Conservation (phyloP, 2,888 invertebrate species). For the Nephrocerus scutellatus region DNA sequence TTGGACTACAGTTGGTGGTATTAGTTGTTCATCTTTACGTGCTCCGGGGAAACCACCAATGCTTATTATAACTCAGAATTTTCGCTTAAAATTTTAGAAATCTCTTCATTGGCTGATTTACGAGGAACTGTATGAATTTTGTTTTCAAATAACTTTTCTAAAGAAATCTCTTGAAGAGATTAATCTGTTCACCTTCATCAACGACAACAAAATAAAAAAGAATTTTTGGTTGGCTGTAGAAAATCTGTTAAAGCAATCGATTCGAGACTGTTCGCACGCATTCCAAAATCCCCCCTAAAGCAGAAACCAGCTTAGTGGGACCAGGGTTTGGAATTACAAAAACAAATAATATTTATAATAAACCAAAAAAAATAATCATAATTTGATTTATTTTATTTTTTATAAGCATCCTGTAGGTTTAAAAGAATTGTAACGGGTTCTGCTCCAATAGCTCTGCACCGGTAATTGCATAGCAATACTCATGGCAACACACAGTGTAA, state of each 20-base stretch:
- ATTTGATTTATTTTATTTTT: too few relatives aligned
- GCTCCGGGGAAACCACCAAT: constrained; percentile 51
- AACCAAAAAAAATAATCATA: too few relatives aligned
- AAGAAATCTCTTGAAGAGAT: constrained; percentile 43
- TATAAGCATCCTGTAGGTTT: too few relatives aligned
- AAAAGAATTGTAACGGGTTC: too few relatives aligned
- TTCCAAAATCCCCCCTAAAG: too few relatives aligned
- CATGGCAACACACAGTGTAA: too few relatives aligned
- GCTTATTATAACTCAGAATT: constrained; percentile 51
- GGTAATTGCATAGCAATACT: too few relatives aligned
- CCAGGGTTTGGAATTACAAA: too few relatives aligned
- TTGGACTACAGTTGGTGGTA: constrained; percentile 36
- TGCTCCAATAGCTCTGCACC: too few relatives aligned
- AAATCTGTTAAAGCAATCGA: constrained; percentile 45
- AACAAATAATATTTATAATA: too few relatives aligned
- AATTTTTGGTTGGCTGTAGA: constrained; percentile 53
- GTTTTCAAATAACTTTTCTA: constrained; percentile 54
- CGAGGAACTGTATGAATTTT: constrained; percentile 63
- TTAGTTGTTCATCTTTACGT: constrained; percentile 26
- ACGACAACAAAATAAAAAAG: constrained; percentile 44
- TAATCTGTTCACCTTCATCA: constrained; percentile 33
- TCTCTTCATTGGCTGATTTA: constrained; percentile 82
- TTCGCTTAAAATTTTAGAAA: constrained; percentile 69
- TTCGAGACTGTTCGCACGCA: constrained; percentile 39
- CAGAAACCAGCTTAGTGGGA: too few relatives aligned